These are phyloP conservation scores for Alloscopus bannaensis DNA, from an alignment of 2,888 invertebrate genomes.

Conservation along the genomic window DNA sequence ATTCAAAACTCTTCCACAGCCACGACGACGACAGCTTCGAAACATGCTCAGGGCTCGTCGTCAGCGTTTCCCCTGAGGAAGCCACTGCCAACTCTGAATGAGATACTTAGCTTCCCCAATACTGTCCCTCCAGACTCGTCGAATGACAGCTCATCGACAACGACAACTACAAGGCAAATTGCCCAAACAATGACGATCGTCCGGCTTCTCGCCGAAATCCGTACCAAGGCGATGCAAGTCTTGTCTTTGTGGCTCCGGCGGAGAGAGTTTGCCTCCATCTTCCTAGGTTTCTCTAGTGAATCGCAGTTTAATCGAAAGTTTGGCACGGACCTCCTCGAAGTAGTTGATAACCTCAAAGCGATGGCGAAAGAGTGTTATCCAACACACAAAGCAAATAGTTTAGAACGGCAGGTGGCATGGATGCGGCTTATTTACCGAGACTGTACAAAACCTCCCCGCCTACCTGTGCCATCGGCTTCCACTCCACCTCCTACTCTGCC, in stretches of 20 bases:
- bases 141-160: slow-evolving; percentile 5
- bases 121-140: neutral
- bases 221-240: slow-evolving; percentile 74
- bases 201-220: slow-evolving; percentile 75
- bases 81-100: slow-evolving; percentile 50
- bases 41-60: neutral
- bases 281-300: slow-evolving; percentile 70
- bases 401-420: slow-evolving; percentile 75
- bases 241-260: slow-evolving; percentile 74
- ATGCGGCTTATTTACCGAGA: slow-evolving; percentile 75
- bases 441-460: slow-evolving; percentile 76
- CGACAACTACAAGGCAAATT: slow-evolving; percentile 49
- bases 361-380: slow-evolving; percentile 75
- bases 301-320: slow-evolving; percentile 74
- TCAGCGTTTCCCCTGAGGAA: slow-evolving; percentile 45
- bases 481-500: neutral
- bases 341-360: slow-evolving; percentile 75
- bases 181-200: slow-evolving; percentile 74
- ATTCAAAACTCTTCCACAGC: neutral
- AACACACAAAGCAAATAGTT: slow-evolving; percentile 74
- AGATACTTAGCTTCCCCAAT: slow-evolving; percentile 28
- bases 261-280: slow-evolving; percentile 45
- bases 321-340: slow-evolving; percentile 74
- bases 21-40: neutral
- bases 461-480: slow-evolving; percentile 71